phyloP scores from a whole-genome alignment of 2,797 vertebrate genomes.

The Anabas testudineus region DNA sequence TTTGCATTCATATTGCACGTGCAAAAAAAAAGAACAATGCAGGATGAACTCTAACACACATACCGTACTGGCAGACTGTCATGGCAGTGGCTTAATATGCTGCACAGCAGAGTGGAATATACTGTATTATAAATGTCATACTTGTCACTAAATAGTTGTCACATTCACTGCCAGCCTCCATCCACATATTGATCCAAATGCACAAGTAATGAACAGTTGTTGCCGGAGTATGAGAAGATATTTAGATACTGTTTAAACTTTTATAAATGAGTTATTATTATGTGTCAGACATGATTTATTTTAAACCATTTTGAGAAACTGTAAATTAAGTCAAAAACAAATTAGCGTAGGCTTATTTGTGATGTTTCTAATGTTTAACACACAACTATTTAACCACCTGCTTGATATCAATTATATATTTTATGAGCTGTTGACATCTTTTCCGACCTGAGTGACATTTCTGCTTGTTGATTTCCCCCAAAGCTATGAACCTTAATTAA shows the following conservation, averaged over 20 bases:
- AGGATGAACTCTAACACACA: not conserved
- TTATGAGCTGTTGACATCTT: too few species aligned
- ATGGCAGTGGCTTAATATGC: not conserved
- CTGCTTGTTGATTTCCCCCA: not conserved
- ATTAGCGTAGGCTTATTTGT: too few species aligned
- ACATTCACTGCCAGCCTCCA: constrained; percentile 36
- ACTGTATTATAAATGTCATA: constrained; percentile 18
- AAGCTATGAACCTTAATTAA: not conserved
- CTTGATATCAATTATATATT: too few species aligned
- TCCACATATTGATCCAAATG: constrained; percentile 48
- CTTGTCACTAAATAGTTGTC: constrained; percentile 43
- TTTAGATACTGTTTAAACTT: constrained; percentile 1
- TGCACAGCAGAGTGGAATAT: constrained; percentile 15
- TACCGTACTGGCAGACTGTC: not conserved
- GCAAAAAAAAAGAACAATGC: constrained; percentile 11
- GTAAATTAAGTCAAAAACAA: too few species aligned
- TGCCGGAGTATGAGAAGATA: constrained; percentile 9
- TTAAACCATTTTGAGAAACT: not conserved
- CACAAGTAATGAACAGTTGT: constrained; percentile 16
- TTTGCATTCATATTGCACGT: not conserved
- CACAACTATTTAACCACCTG: too few species aligned
- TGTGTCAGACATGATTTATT: not conserved
- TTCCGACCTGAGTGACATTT: too few species aligned
- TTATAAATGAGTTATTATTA: not conserved
- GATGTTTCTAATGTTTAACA: too few species aligned